Evolutionary conservation across 2,888 invertebrate species (phyloP), one percentile per base, ranked within the genome.

Genomic region (Villa cingulata): DNA sequence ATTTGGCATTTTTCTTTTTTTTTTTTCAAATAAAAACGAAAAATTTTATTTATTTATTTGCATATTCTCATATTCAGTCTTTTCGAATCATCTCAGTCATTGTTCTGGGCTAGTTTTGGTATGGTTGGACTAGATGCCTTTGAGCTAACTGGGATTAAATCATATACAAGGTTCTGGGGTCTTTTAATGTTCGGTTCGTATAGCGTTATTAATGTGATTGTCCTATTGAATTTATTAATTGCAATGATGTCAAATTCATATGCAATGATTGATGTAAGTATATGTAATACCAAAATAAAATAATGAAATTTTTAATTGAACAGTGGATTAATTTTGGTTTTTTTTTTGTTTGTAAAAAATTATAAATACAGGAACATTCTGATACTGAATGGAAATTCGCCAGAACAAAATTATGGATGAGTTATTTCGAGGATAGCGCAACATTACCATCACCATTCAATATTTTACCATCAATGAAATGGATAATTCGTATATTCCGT

Each of bases 191-290:
- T 94, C 63, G 95, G 95, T 4, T 87, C 88, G 0, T 96, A 95
- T 72, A 87, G 88, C 54, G 89, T 88, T 55, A 94, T 95, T 71
- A 91, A 92, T 64, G 86, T 95, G 55, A 90, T 95, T 62, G 94
- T 95, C 15, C 72, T 95, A 37, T 71, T 95, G 57, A 95, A 95
- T 67, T 81, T 95, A 51, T 82, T 95, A 54, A 95, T 95, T 62
- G 95, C 95, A 57, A 96, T 95, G 95, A 94, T 95, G 92, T 91
- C 90, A 59, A 95, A 92, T 71, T 92, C 92, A 2, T 95, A 90
- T 63, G 85, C 91, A 42, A 81, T 85, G 71, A 95, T 95, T 61
- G 84, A 82, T 64, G 94, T 92, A 70, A 80, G 37, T 37, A 36
- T 18, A 18, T 23, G 23, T 23, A 23, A 23, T 6, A 23, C 7